phyloP scores from a whole-genome alignment of 2,797 vertebrate genomes.

The Sebastes matsubarae region DNA sequence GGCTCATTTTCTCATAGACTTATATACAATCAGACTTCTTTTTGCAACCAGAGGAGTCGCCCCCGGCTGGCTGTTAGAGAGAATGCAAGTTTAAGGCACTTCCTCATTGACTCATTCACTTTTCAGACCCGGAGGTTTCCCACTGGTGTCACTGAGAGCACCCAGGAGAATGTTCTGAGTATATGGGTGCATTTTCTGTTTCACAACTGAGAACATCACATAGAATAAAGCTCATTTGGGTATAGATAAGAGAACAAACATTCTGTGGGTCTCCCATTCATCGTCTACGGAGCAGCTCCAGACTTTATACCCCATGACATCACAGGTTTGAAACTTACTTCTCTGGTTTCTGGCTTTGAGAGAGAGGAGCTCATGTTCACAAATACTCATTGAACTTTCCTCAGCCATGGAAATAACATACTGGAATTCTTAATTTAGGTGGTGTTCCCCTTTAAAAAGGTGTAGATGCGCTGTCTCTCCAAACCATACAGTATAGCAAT shows the following conservation, averaged over 20 bases:
- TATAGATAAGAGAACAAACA: background rate
- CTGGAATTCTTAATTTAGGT: background rate
- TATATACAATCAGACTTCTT: too few species aligned
- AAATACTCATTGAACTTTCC: background rate
- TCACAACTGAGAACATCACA: background rate
- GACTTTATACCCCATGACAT: too few species aligned
- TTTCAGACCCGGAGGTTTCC: too few species aligned
- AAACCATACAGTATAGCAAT: background rate
- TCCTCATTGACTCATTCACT: too few species aligned
- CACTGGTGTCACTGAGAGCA: too few species aligned
- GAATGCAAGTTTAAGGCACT: too few species aligned
- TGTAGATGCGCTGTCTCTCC: background rate
- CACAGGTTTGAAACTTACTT: too few species aligned
- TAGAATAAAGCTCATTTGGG: background rate
- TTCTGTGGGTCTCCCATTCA: background rate
- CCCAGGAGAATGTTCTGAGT: background rate
- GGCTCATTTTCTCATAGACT: too few species aligned
- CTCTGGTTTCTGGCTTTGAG: too few species aligned
- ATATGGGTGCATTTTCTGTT: background rate
- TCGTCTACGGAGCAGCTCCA: too few species aligned
- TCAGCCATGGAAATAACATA: background rate
- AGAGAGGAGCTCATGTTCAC: background rate
- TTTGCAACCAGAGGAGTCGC: too few species aligned
- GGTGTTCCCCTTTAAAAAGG: background rate
- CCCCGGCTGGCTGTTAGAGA: too few species aligned